A percentile compares a stretch with the other conserved stretches of the same genome.
Evolutionary conservation across 2,888 invertebrate genomes (phyloP).

Genomic region (Nephrotoma guestfalica): DNA sequence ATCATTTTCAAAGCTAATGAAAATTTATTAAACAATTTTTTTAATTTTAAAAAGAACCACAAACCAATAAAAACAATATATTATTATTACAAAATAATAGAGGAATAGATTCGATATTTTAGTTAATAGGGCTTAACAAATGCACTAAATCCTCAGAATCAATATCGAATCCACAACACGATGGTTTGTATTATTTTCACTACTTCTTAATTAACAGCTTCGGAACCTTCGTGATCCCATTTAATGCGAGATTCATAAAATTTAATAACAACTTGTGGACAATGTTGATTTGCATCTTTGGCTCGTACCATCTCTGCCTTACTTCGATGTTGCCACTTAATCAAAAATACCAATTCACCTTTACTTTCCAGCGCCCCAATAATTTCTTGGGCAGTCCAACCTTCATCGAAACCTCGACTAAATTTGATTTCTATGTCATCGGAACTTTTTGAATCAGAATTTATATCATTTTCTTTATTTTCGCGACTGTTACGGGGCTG

Average conservation of each 20-base stretch:
- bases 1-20: too few relatives aligned
- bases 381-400: background rate
- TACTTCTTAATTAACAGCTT: background rate
- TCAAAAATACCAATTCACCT: background rate
- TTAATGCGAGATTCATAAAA: constrained; percentile 1
- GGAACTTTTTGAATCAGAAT: background rate
- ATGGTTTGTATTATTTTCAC: background rate
- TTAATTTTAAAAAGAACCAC: too few relatives aligned
- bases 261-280: constrained; percentile 1
- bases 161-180: background rate
- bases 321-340: background rate
- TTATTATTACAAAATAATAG: too few relatives aligned
- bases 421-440: background rate
- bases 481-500: background rate
- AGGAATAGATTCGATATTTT: background rate
- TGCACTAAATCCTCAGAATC: background rate
- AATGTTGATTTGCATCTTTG: constrained; percentile 1
- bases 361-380: background rate
- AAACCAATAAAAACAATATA: too few relatives aligned
- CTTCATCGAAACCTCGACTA: background rate
- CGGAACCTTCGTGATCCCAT: background rate
- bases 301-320: background rate
- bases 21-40: too few relatives aligned
- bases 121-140: background rate
- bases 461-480: background rate